phyloP scores from a whole-genome alignment of 2,113 vertebrate species.

The Acrocephalus arundinaceus region DNA sequence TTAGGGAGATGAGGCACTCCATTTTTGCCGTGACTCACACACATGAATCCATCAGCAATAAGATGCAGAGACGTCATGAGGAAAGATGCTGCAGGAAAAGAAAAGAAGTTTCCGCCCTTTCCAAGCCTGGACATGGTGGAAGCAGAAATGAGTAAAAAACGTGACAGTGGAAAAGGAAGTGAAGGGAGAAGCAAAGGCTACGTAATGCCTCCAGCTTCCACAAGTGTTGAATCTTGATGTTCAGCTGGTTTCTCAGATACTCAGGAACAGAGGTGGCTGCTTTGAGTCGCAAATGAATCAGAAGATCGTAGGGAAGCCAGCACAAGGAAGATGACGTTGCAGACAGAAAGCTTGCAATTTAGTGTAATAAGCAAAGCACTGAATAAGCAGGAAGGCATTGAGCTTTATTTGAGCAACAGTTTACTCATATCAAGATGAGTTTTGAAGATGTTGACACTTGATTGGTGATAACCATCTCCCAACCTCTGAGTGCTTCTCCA shows the following conservation, averaged over 20 bases:
- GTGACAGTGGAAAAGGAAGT: background rate
- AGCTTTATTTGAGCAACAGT: constrained; percentile 37
- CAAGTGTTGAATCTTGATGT: background rate
- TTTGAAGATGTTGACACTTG: background rate
- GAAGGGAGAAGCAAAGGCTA: background rate
- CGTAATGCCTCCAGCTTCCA: background rate
- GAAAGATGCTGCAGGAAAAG: background rate
- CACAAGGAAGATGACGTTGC: background rate
- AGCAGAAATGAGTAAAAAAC: background rate
- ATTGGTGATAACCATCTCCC: constrained; percentile 33
- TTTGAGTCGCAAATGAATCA: constrained; percentile 1
- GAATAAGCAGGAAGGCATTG: constrained; percentile 49
- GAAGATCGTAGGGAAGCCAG: background rate
- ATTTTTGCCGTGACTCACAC: background rate
- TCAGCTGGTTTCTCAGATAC: background rate
- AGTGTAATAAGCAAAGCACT: constrained; percentile 22
- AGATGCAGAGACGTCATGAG: background rate
- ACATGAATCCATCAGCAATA: background rate
- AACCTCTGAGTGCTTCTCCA: background rate
- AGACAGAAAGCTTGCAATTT: constrained; percentile 20
- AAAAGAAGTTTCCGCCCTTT: background rate
- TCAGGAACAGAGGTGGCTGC: background rate
- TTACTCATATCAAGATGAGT: constrained; percentile 6
- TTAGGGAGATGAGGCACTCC: background rate
- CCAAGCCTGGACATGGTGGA: background rate